These are phyloP conservation scores for Drosophila parabipectinata DNA, from an alignment of 1,140 invertebrate genomes.

Conservation along the genomic window DNA sequence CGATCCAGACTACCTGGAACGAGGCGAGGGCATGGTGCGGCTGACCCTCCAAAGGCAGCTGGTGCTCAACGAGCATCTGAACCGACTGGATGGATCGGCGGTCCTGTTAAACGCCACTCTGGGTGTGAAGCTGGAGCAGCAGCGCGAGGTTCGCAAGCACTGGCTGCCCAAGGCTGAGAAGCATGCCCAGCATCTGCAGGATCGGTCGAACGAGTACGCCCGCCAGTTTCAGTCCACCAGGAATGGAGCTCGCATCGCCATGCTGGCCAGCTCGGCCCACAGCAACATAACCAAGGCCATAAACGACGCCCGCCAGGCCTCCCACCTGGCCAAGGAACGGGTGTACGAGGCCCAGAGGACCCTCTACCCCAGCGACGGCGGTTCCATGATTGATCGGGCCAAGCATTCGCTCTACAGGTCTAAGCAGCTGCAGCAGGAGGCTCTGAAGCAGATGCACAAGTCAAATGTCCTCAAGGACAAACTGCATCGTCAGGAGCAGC, in stretches of 20 bases:
- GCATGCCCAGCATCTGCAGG: slow-evolving; percentile 88
- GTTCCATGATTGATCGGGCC: slow-evolving; percentile 84
- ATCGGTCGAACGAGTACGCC: slow-evolving; percentile 87
- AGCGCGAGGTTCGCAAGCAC: slow-evolving; percentile 73
- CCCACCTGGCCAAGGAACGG: slow-evolving; percentile 86
- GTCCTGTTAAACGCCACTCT: slow-evolving; percentile 59
- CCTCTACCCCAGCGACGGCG: slow-evolving; percentile 78
- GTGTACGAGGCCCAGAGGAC: slow-evolving; percentile 81
- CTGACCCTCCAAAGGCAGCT: slow-evolving; percentile 32
- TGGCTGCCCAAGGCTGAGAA: slow-evolving; percentile 85
- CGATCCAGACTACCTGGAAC: slow-evolving; percentile 53
- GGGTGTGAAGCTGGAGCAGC: slow-evolving; percentile 49
- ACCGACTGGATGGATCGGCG: slow-evolving; percentile 36
- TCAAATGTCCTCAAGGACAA: slow-evolving; percentile 82
- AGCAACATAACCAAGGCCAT: slow-evolving; percentile 90
- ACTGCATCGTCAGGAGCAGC: slow-evolving; percentile 84
- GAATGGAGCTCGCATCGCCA: slow-evolving; percentile 78
- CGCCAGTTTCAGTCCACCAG: slow-evolving; percentile 81
- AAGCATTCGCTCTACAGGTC: slow-evolving; percentile 83
- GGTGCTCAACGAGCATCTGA: slow-evolving; percentile 43
- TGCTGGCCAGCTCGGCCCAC: slow-evolving; percentile 89
- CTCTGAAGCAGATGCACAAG: slow-evolving; percentile 84
- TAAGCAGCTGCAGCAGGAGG: slow-evolving; percentile 81
- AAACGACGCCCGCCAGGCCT: slow-evolving; percentile 87
- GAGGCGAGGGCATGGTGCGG: slow-evolving; percentile 48